Conservation (phyloP, 2,888 invertebrate species). For the Brachynemurus nebulosus region DNA sequence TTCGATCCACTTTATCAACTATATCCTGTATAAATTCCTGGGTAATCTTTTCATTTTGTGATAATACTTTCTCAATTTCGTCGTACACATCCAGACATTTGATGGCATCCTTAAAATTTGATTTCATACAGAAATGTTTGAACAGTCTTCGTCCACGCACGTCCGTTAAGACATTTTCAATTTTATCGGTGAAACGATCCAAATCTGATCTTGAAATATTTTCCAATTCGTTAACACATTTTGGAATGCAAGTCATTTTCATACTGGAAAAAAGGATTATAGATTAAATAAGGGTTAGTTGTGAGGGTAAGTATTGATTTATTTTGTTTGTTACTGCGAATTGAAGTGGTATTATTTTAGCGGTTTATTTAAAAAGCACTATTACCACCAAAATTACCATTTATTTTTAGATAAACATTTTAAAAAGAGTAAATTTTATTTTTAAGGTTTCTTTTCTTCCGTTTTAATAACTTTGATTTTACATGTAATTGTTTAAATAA, state of each 20-base stretch:
- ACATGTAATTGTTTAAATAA: too few relatives aligned
- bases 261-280: too few relatives aligned
- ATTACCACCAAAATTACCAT: too few relatives aligned
- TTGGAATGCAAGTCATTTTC: constrained; percentile 1
- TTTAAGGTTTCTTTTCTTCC: too few relatives aligned
- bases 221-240: not conserved
- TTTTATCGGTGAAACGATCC: constrained; percentile 37
- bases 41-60: not conserved
- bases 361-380: too few relatives aligned
- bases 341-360: too few relatives aligned
- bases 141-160: constrained; percentile 35
- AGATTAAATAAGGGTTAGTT: too few relatives aligned
- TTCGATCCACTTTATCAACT: constrained; percentile 4
- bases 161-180: constrained; percentile 37
- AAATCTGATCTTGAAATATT: constrained; percentile 25
- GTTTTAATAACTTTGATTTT: too few relatives aligned
- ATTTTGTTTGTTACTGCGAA: too few relatives aligned
- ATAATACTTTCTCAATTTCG: constrained; percentile 30
- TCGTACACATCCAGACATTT: constrained; percentile 34
- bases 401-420: too few relatives aligned
- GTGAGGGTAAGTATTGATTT: too few relatives aligned
- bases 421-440: too few relatives aligned
- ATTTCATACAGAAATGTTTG: constrained; percentile 35
- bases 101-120: constrained; percentile 32
- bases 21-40: not conserved